Evolutionary conservation across 2,888 invertebrate species (phyloP), one percentile per base, ranked within the genome.

Genomic region (Ichneumoninae sp.): DNA sequence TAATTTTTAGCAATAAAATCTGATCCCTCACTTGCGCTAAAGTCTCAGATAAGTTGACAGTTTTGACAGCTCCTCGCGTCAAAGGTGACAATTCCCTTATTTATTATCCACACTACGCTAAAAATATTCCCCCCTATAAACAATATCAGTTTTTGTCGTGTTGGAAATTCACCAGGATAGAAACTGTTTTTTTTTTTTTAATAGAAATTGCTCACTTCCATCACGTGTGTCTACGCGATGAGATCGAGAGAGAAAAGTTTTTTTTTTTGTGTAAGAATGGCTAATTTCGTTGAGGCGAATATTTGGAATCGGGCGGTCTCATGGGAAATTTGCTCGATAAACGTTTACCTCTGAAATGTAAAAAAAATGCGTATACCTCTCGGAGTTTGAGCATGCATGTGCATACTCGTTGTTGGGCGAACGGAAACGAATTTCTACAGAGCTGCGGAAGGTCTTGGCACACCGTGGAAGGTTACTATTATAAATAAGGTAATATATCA

Each of bases 401-500:
- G 40, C 66, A 47, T 57, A 68, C 57, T 62, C 66, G 22, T 52
- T 57, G 52, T 69, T 30, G 77, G 30, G 52, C 66, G 60, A 72
- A 72, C 60, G 62, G 62, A 82, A 82, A 82, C 82, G 72, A 78
- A 82, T 82, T 82, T 82, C 71, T 70, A 22, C 36, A 8, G 70
- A 82, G 62, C 40, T 60, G 40, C 40, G 57, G 30, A 78, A 82
- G 82, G 78, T 82, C 76, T 71, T 82, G 77, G 77, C 47, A 30
- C 78, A 52, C 57, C 77, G 75, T 60, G 72, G 71, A 77, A 57
- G 65, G 70, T 47, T 60, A 30, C 82, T 74, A 69, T 74, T 82
- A 78, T 82, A 78, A 82, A 82, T 82, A 82, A 82, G 78, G 72
- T 74, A 69, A 82, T 82, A 82, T 78, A 74, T 82, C 82, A 82